phyloP scores from a whole-genome alignment of 92 coral and sea anemone species.

The Chrysogorgia sp. region DNA sequence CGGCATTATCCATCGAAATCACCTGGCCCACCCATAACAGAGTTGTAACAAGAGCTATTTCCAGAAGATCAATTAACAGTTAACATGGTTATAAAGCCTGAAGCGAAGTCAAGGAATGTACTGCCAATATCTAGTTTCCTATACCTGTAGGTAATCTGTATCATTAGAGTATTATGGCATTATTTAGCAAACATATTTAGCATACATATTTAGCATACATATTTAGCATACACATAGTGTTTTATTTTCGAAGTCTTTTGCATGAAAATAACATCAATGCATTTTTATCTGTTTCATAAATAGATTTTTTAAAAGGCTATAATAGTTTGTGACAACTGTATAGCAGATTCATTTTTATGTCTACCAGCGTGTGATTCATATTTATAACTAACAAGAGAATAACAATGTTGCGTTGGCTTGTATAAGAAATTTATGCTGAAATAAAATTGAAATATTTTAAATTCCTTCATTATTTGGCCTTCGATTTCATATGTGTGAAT shows the following conservation, averaged over 20 bases:
- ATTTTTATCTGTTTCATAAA: neutral
- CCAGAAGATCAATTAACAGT: too few species aligned
- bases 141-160: too few species aligned
- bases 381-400: neutral
- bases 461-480: too few species aligned
- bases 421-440: neutral
- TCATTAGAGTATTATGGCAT: too few species aligned
- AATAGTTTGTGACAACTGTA: neutral
- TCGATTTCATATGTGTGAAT: too few species aligned
- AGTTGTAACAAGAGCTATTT: conserved; percentile 10
- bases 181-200: too few species aligned
- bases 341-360: neutral
- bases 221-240: too few species aligned
- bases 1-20: conserved; percentile 10
- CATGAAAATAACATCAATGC: neutral
- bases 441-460: neutral
- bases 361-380: neutral
- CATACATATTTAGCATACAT: too few species aligned
- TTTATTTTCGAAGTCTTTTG: neutral
- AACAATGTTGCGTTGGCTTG: too few species aligned
- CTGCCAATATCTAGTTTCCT: too few species aligned
- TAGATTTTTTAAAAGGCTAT: neutral
- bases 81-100: neutral
- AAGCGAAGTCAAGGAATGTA: neutral
- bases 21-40: conserved; percentile 22